Evolutionary conservation across 2,113 vertebrate genomes (phyloP).

Genomic region (Melanostigma gelatinosum): DNA sequence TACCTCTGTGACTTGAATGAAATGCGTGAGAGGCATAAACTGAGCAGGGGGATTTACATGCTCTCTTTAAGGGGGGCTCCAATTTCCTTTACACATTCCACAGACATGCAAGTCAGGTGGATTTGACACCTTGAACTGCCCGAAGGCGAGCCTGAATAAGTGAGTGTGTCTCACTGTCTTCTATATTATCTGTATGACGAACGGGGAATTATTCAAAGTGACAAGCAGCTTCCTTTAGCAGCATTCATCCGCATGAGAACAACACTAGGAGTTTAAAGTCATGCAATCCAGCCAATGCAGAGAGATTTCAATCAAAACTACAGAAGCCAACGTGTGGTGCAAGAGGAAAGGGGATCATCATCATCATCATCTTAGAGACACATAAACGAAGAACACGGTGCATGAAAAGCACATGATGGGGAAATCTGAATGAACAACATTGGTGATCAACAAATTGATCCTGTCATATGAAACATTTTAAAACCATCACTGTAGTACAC

Average conservation of each 20-base stretch:
- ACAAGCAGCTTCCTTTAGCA: conserved; percentile 1
- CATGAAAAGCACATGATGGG: background rate
- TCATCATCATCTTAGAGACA: background rate
- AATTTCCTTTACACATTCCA: conserved; percentile 39
- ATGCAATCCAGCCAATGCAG: background rate
- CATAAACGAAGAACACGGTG: background rate
- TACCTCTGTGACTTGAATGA: background rate
- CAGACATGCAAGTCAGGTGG: conserved; percentile 30
- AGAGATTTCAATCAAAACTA: background rate
- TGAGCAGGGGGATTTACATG: conserved; percentile 6
- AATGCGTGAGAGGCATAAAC: conserved; percentile 1
- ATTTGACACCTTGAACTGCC: conserved; percentile 46
- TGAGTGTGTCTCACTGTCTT: conserved; percentile 15
- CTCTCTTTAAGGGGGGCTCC: conserved; percentile 26
- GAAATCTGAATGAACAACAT: background rate
- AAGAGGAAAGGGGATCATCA: background rate
- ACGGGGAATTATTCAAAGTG: conserved; percentile 3
- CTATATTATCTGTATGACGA: conserved; percentile 1
- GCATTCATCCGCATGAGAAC: background rate
- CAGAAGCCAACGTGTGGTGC: background rate
- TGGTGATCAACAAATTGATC: background rate
- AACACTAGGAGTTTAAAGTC: background rate
- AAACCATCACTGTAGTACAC: background rate
- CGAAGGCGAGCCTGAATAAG: conserved; percentile 17
- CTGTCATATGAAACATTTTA: background rate